phyloP scores from a whole-genome alignment of 1,140 invertebrate genomes.

The Aphelenchoides avenae region DNA sequence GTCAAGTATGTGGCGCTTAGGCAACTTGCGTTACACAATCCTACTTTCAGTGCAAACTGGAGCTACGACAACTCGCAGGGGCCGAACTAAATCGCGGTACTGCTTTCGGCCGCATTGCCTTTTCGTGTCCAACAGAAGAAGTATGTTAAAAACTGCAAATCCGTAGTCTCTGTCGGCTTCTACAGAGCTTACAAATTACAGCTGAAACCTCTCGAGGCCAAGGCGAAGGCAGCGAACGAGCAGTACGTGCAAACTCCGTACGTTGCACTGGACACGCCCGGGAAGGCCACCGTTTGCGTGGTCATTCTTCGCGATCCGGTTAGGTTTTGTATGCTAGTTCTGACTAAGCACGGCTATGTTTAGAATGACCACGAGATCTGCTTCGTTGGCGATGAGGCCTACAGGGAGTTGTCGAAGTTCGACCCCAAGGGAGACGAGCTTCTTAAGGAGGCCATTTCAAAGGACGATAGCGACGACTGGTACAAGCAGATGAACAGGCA shows the following conservation, averaged over 20 bases:
- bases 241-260: constrained; percentile 77
- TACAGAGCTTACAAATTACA: constrained; percentile 26
- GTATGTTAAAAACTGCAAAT: constrained; percentile 13
- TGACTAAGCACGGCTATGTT: constrained; percentile 23
- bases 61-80: constrained; percentile 32
- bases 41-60: constrained; percentile 41
- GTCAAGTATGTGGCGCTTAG: constrained; percentile 26
- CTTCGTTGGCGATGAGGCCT: constrained; percentile 93
- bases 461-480: constrained; percentile 42
- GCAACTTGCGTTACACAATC: background rate
- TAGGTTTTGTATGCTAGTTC: constrained; percentile 51
- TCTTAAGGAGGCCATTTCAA: constrained; percentile 73
- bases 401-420: constrained; percentile 77
- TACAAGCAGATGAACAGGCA: too few species aligned
- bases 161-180: constrained; percentile 62
- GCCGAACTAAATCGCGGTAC: constrained; percentile 74
- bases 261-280: constrained; percentile 85
- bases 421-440: constrained; percentile 76
- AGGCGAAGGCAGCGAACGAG: constrained; percentile 70
- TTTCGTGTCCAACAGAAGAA: constrained; percentile 28
- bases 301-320: constrained; percentile 89
- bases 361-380: constrained; percentile 94
- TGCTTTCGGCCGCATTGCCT: constrained; percentile 76
- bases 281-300: constrained; percentile 88
- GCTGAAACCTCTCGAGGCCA: constrained; percentile 72